These are phyloP conservation scores for Leptobrachium ailaonicum DNA, from an alignment of 2,113 vertebrate species.

Conservation along the genomic window DNA sequence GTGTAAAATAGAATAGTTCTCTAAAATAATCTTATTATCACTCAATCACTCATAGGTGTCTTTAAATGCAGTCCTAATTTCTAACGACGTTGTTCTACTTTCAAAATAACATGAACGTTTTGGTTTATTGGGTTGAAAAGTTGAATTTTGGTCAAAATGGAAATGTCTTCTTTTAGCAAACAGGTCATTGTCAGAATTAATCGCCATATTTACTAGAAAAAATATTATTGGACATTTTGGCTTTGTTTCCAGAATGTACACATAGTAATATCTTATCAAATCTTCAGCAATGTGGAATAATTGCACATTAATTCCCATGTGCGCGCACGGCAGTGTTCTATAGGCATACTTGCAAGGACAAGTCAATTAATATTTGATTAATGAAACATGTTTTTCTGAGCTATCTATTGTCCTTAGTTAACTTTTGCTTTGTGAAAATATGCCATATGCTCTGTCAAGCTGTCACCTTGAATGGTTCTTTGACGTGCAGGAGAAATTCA, in stretches of 20 bases:
- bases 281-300: neutral
- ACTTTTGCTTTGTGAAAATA: constrained; percentile 1
- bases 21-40: neutral
- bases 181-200: too few species aligned
- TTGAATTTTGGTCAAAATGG: neutral
- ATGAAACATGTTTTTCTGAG: neutral
- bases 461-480: neutral
- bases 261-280: neutral
- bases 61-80: neutral
- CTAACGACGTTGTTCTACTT: neutral
- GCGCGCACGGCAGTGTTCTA: neutral
- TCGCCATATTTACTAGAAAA: too few species aligned
- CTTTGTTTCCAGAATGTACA: too few species aligned
- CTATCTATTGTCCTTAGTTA: constrained; percentile 7
- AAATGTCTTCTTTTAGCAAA: neutral
- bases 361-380: constrained; percentile 14
- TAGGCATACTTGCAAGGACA: constrained; percentile 1
- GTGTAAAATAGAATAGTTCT: neutral
- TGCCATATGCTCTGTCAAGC: neutral
- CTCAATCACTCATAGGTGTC: neutral
- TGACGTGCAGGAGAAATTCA: neutral
- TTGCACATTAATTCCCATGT: neutral
- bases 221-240: too few species aligned
- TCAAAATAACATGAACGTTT: neutral
- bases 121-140: neutral